Evolutionary conservation across 1,140 invertebrate genomes (phyloP).

Genomic region (Neodiprion pinetum): DNA sequence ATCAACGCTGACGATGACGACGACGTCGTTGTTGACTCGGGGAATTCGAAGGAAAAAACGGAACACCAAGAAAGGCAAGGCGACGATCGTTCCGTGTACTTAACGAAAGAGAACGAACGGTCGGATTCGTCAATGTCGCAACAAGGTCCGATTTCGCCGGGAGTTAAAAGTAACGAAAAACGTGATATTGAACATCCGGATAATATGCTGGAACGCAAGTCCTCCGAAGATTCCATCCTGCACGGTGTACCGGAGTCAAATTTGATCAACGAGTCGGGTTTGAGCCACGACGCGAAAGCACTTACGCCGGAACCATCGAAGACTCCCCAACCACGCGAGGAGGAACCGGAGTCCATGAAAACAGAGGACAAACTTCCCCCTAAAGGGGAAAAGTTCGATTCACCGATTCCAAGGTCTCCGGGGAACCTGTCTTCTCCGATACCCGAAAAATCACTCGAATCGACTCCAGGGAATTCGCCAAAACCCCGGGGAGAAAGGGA

Average conservation of each 20-base stretch:
- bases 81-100: not conserved
- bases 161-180: not conserved
- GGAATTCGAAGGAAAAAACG: slow-evolving; percentile 19
- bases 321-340: not conserved
- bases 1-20: slow-evolving; percentile 37
- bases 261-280: not conserved
- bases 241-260: not conserved
- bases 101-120: not conserved
- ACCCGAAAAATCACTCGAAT: slow-evolving; percentile 17
- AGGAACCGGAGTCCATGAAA: not conserved
- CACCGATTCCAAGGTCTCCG: not conserved
- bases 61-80: slow-evolving; percentile 2
- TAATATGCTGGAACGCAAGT: not conserved
- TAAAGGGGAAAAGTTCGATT: not conserved
- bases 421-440: not conserved
- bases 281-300: not conserved
- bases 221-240: not conserved
- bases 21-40: slow-evolving; percentile 43
- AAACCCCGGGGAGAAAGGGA: not conserved
- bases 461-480: slow-evolving; percentile 6
- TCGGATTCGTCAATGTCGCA: not conserved
- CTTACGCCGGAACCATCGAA: slow-evolving; percentile 19
- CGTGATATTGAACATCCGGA: not conserved
- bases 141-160: not conserved
- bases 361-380: not conserved